Conservation (phyloP, 2,797 vertebrate species). For the Protonibea diacanthus region DNA sequence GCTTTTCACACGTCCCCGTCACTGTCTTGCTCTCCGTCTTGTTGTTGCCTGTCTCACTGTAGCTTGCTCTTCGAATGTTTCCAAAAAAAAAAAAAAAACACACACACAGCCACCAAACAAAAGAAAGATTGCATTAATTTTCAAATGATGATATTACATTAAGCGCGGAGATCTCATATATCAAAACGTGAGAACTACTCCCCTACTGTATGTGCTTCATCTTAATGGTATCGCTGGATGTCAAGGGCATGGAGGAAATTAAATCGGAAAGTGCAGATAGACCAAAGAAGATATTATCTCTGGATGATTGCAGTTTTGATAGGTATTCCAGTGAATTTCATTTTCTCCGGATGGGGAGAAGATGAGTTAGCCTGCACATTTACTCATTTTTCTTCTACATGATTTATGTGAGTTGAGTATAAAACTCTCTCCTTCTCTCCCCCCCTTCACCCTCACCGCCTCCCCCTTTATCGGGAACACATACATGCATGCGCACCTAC, state of each 20-base stretch:
- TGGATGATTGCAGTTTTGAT: conserved; percentile 99
- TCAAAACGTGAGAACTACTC: conserved; percentile 94
- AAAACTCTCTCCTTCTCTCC: conserved; percentile 85
- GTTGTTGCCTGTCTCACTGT: conserved; percentile 19
- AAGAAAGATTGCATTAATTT: conserved; percentile 99
- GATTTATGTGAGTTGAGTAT: conserved; percentile 99
- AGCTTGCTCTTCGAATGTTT: conserved; percentile 37
- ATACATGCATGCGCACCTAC: conserved; percentile 57
- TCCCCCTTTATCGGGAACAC: conserved; percentile 72
- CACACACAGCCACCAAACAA: conserved; percentile 90
- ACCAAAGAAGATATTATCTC: conserved; percentile 99
- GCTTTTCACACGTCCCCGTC: conserved; percentile 69
- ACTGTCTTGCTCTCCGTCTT: conserved; percentile 23
- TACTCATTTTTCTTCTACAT: conserved; percentile 99
- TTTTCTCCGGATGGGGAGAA: conserved; percentile 97
- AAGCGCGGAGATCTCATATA: conserved; percentile 93
- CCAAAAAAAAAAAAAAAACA: conserved; percentile 44
- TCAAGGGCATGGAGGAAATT: conserved; percentile 99
- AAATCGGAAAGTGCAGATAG: conserved; percentile 99
- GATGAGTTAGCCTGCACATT: conserved; percentile 99
- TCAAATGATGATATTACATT: conserved; percentile 99
- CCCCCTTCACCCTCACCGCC: conserved; percentile 17
- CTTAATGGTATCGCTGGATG: conserved; percentile 99
- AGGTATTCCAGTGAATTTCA: conserved; percentile 99
- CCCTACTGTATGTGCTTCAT: conserved; percentile 98